These are phyloP conservation scores for Gymnoscopelus microlampas DNA, from an alignment of 2,797 vertebrate species.

Conservation along the genomic window DNA sequence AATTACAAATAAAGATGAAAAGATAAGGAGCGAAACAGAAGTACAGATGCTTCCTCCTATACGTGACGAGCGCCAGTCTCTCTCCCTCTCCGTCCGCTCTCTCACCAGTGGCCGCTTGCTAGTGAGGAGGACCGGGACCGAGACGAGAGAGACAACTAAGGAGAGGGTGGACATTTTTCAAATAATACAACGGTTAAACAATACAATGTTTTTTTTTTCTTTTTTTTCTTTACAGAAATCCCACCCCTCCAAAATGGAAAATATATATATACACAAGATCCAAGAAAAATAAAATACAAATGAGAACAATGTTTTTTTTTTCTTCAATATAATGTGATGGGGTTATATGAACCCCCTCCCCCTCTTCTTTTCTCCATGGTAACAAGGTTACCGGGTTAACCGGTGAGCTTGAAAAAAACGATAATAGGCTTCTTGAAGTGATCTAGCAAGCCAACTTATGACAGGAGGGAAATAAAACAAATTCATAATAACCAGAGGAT, in stretches of 20 bases:
- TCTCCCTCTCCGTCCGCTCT: conserved; percentile 40
- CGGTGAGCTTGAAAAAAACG: conserved; percentile 35
- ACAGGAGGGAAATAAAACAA: conserved; percentile 31
- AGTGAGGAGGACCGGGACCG: conserved; percentile 40
- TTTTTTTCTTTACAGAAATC: conserved; percentile 60
- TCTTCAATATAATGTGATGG: conserved; percentile 54
- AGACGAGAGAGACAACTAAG: conserved; percentile 31
- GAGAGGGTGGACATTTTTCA: conserved; percentile 41
- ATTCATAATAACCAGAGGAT: conserved; percentile 41
- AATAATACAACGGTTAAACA: conserved; percentile 77
- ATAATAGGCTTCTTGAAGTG: conserved; percentile 9
- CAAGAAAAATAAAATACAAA: conserved; percentile 46
- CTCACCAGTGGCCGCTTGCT: conserved; percentile 54
- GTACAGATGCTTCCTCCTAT: conserved; percentile 65
- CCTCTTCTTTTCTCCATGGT: conserved; percentile 43
- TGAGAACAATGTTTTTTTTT: conserved; percentile 29
- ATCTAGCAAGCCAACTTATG: conserved; percentile 34
- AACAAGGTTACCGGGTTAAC: conserved; percentile 54
- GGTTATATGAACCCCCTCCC: conserved; percentile 58
- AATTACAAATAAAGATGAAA: conserved; percentile 85
- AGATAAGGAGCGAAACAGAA: conserved; percentile 75
- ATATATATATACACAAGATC: conserved; percentile 73
- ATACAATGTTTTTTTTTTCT: conserved; percentile 66
- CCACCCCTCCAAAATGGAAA: conserved; percentile 66
- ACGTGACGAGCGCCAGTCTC: conserved; percentile 42